phyloP scores from a whole-genome alignment of 2,888 invertebrate genomes.

The Eupithecia insigniata region DNA sequence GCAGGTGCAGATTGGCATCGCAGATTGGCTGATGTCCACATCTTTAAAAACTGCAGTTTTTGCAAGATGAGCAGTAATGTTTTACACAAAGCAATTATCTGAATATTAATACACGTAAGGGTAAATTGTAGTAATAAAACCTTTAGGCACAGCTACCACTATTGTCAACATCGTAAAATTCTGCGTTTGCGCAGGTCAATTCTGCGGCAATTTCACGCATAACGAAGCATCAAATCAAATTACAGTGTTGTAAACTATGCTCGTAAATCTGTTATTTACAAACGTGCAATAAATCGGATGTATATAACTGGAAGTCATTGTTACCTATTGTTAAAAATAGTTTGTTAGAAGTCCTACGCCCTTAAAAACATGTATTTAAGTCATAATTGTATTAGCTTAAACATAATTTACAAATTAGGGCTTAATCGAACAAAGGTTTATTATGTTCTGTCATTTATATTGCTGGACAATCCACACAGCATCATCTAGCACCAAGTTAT shows the following conservation, averaged over 20 bases:
- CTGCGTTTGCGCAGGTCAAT: conserved; percentile 9
- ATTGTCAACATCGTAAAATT: conserved; percentile 9
- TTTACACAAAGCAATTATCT: not conserved
- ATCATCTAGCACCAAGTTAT: no score
- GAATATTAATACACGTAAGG: not conserved
- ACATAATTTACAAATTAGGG: not conserved
- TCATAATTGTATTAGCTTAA: not conserved
- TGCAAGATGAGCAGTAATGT: not conserved
- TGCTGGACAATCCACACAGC: no score
- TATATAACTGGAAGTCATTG: not conserved
- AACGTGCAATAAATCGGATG: conserved; percentile 1
- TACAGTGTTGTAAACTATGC: conserved; percentile 7
- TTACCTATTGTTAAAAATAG: not conserved
- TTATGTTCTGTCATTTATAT: not conserved
- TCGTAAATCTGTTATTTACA: conserved; percentile 13
- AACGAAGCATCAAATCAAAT: conserved; percentile 14
- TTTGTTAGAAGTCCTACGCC: not conserved
- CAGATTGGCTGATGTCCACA: no score
- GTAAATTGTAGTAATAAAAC: not conserved
- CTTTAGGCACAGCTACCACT: not conserved
- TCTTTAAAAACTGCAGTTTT: no score
- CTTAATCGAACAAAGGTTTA: not conserved
- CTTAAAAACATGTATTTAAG: not conserved
- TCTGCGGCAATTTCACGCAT: conserved; percentile 5
- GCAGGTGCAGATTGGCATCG: no score